These are phyloP conservation scores for Punctoribates punctum DNA, from an alignment of 2,888 invertebrate genomes.

Conservation along the genomic window DNA sequence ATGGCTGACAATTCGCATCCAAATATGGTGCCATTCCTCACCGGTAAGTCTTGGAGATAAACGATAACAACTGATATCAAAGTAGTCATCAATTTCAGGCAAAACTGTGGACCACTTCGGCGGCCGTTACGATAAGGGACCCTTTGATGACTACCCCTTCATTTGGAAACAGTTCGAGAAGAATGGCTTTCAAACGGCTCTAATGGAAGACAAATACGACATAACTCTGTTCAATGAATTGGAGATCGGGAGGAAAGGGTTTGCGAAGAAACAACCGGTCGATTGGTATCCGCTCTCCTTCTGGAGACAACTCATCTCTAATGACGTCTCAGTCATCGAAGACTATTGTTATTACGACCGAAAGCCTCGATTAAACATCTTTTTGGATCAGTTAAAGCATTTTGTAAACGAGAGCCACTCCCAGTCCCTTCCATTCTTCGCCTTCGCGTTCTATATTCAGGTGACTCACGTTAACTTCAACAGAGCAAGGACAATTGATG, in stretches of 20 bases:
- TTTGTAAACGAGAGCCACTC: slow-evolving; percentile 45
- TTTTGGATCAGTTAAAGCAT: slow-evolving; percentile 25
- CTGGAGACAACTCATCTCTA: no score
- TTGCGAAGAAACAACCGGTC: no score
- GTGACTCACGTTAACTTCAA: no score
- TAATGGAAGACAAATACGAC: slow-evolving; percentile 74
- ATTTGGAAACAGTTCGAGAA: slow-evolving; percentile 75
- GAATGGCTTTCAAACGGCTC: slow-evolving; percentile 70
- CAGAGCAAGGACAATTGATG: no score
- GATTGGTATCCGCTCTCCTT: no score
- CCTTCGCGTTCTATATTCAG: no score
- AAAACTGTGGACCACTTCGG: no score
- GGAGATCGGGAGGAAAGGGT: slow-evolving; percentile 60
- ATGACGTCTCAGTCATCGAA: background rate
- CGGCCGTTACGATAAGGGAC: no score
- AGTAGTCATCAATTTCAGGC: no score
- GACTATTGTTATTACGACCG: slow-evolving; percentile 27
- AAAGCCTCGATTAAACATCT: slow-evolving; percentile 32
- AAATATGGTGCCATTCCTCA: slow-evolving; percentile 75
- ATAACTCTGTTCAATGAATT: slow-evolving; percentile 77
- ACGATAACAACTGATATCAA: no score
- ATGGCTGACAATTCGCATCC: slow-evolving; percentile 92
- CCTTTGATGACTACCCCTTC: slow-evolving; percentile 60
- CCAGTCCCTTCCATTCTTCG: no score
- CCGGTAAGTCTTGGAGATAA: no score